Evolutionary conservation across 2,113 vertebrate genomes (phyloP), one percentile per base, ranked within the genome.

Genomic region (Saccopteryx bilineata): DNA sequence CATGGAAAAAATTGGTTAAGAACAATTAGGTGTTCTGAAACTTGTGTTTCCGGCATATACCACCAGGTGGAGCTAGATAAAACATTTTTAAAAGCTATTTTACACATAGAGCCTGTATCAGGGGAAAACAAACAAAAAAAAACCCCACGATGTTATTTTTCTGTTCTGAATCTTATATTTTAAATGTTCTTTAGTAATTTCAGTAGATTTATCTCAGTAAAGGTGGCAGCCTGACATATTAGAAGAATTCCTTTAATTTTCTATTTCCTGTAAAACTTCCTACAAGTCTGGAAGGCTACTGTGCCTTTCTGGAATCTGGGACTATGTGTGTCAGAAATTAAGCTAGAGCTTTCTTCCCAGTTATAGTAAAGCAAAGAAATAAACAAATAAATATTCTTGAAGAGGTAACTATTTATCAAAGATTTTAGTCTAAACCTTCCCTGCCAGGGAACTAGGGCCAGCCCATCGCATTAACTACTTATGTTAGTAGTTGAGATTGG

Each of bases 11-110:
- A 31, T 31, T 13, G 0, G 2, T 23, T 23, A 52, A 24, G 15
- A 93, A 52, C 1, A 5, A 12, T 52, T 68, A 61, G 6, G n/a
- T 61, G 26, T 65, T 15, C 39, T 63, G 80, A 28, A 28, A 63
- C 39, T 50, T 87, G 60, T n/a, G 9, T 88, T 93, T 83, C 39
- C 56, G 24, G 9, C 3, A 61, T 46, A 4, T 0, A 89, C 95
- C 97, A 96, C 89, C 21, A 97, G 97, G 60, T 91, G 94, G 97
- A 7, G 86, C 68, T 66, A 96, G 4, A 96, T 50, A 79, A 96
- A 95, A 68, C 65, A 92, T 75, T 91, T 93, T 87, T 52, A 56
- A 24, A 79, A 83, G 33, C 3, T 56, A 1, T 74, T 80, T 87
- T 94, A 5, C 31, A 13, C 9, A 2, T 1, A 2, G 18, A 68